A percentile compares a stretch with the other conserved stretches of the same genome.
Evolutionary conservation across 2,113 vertebrate species (phyloP).

Genomic region (Tor tambroides): DNA sequence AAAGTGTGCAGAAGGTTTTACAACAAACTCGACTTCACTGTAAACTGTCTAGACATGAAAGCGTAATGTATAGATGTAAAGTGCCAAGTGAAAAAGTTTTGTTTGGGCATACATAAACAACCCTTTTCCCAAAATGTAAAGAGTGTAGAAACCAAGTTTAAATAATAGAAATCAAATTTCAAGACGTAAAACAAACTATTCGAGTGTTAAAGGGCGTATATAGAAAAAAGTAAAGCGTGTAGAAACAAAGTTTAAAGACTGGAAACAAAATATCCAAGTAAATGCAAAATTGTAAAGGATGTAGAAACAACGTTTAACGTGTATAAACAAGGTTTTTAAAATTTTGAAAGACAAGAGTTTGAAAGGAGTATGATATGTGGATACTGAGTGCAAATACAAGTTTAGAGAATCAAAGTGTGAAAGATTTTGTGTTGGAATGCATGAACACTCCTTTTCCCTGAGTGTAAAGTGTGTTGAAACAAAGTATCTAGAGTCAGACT

Average conservation of each 20-base stretch:
- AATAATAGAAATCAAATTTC: background rate
- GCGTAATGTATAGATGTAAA: background rate
- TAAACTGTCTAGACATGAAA: background rate
- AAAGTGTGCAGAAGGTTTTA: background rate
- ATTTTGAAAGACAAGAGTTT: background rate
- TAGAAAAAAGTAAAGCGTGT: background rate
- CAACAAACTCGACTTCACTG: background rate
- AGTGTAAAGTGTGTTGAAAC: background rate
- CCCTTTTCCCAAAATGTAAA: background rate
- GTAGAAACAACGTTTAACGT: too few species aligned
- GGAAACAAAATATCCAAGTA: background rate
- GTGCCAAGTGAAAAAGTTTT: background rate
- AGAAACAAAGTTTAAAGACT: background rate
- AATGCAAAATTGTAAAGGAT: background rate
- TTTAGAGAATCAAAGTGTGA: background rate
- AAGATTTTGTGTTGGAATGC: background rate
- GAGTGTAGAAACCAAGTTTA: background rate
- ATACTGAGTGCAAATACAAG: too few species aligned
- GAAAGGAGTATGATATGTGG: background rate
- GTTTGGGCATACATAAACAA: background rate
- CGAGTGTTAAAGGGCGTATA: background rate
- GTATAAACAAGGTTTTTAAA: too few species aligned
- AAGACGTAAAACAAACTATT: background rate
- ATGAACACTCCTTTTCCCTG: background rate
- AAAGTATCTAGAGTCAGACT: background rate